Percentiles rank a stretch among this genome's conserved stretches.
Conservation (phyloP, 2,888 invertebrate species). For the Mythimna lalbum region DNA sequence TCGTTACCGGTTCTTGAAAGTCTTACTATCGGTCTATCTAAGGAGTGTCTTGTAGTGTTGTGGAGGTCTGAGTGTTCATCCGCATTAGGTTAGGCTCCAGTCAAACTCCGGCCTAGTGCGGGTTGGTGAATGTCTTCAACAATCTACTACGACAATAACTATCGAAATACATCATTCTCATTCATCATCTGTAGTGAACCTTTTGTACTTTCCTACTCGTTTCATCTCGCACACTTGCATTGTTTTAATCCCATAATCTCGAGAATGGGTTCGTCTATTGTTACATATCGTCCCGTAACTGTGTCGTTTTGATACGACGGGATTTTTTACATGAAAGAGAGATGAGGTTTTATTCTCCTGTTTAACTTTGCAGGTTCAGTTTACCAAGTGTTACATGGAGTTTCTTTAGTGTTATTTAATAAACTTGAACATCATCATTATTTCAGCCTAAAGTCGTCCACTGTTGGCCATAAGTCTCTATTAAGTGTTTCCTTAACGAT, state of each 20-base stretch:
- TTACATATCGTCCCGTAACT: constrained; percentile 43
- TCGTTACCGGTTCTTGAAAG: too few species aligned
- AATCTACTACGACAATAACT: too few species aligned
- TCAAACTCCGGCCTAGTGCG: too few species aligned
- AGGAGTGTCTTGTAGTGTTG: too few species aligned
- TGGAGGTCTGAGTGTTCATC: too few species aligned
- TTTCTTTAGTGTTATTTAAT: not conserved
- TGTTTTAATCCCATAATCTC: constrained; percentile 59
- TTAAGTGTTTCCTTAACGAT: too few species aligned
- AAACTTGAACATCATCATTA: not conserved
- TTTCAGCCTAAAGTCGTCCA: too few species aligned
- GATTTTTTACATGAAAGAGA: constrained; percentile 25
- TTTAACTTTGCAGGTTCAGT: not conserved
- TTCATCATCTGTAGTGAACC: constrained; percentile 2
- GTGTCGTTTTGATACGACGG: constrained; percentile 21
- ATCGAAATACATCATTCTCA: too few species aligned
- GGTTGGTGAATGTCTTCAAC: too few species aligned
- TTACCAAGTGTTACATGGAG: not conserved
- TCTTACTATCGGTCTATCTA: too few species aligned
- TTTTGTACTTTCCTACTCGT: constrained; percentile 6
- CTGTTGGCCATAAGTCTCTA: too few species aligned
- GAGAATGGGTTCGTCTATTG: constrained; percentile 47
- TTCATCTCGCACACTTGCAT: constrained; percentile 26
- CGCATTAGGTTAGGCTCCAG: too few species aligned
- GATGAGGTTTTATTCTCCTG: constrained; percentile 3